Conservation (phyloP, 2,888 invertebrate genomes). For the Sarcophaga caerulescens region DNA sequence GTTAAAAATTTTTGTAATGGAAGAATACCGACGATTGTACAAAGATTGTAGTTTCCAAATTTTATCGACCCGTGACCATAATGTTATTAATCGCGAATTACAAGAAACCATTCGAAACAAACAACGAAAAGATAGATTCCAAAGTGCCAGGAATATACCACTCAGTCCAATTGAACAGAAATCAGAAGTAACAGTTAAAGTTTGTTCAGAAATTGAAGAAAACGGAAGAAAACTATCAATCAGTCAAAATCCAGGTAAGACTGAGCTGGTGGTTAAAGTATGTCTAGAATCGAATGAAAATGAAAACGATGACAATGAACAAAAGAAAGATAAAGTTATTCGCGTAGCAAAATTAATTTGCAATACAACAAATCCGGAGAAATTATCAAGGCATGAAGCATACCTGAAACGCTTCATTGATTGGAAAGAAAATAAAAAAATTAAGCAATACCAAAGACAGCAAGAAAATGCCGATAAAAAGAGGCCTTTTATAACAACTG, state of each 20-base stretch:
- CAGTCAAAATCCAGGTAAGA: too few species aligned
- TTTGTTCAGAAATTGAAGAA: conserved; percentile 19
- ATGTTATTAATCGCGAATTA: conserved; percentile 69
- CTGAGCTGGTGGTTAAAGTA: too few species aligned
- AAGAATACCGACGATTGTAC: conserved; percentile 60
- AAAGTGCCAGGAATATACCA: conserved; percentile 70
- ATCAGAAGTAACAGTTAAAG: neutral
- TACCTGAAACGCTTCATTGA: conserved; percentile 68
- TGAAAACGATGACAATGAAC: neutral
- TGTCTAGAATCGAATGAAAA: neutral
- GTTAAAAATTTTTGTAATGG: conserved; percentile 58
- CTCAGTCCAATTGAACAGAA: conserved; percentile 67
- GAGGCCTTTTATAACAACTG: conserved; percentile 68
- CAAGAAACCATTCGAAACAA: conserved; percentile 70
- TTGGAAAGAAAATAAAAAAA: conserved; percentile 70
- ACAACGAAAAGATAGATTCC: conserved; percentile 70
- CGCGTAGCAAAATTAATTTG: conserved; percentile 42
- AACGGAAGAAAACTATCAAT: neutral
- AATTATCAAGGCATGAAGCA: conserved; percentile 65
- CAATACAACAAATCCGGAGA: conserved; percentile 37
- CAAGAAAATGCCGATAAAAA: conserved; percentile 49
- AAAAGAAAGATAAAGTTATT: neutral
- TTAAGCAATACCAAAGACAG: conserved; percentile 26
- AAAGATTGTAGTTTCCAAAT: conserved; percentile 54
- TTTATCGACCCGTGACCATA: conserved; percentile 68